Evolutionary conservation across 2,888 invertebrate species (phyloP), one percentile per base, ranked within the genome.

Genomic region (Drosophila paucipuncta): DNA sequence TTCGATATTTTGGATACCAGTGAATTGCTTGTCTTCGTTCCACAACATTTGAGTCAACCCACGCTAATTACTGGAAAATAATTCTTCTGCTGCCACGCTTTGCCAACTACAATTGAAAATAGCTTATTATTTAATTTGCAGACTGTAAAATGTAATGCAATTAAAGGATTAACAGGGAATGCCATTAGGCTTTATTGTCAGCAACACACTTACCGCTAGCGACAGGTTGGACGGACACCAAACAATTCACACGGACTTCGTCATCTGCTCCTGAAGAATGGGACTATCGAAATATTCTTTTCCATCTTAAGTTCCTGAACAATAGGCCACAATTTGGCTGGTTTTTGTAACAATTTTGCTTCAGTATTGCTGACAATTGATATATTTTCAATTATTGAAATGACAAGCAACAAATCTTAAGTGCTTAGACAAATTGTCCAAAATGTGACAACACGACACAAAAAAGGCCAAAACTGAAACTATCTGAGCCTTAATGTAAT

Each of bases 351-450:
- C 43, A 52, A 63, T 47, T 52, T 28, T 10, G 13, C 31, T 57
- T 30, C 28, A 7, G 37, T 28, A 31, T 30, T 28, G 50, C 59
- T 55, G 33, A 54, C 76, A 70, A 68, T 79, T 80, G 73, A 84
- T 84, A 78, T 78, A 73, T 73, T 84, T 86, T 80, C 85, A 86
- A 86, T 86, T 89, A 86, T 89, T 89, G 73, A 84, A 89, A 86
- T 86, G 89, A 77, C 84, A 72, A 73, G 63, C 84, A 61, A 77
- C 76, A 78, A 89, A 80, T 77, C 80, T 82, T 75, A 75, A 86
- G 89, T 85, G 85, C 80, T 89, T 78, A 57, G 68, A 80, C 73
- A 83, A 85, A 81, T 87, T 85, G 61, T 61, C 47, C 47, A 68
- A 77, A 77, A 30, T 47, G 58, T 52, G 61, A 57, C 57, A 55